Percentiles rank a stretch among this genome's conserved stretches.
These are phyloP conservation scores for Eciton burchellii DNA, from an alignment of 1,140 invertebrate genomes.

Conservation along the genomic window DNA sequence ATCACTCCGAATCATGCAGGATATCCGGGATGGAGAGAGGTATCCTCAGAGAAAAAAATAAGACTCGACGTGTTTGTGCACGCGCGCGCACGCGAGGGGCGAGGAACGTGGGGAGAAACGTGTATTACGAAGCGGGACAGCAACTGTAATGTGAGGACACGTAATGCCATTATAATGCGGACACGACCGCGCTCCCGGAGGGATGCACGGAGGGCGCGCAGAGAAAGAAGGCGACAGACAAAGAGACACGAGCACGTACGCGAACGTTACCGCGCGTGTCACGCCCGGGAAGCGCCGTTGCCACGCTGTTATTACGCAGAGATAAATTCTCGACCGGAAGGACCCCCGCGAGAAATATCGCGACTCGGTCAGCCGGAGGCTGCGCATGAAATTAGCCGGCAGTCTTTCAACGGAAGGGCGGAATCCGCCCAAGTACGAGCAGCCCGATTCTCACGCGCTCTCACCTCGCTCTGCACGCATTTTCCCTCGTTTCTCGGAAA, in stretches of 20 bases:
- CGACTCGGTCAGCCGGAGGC: constrained; percentile 52
- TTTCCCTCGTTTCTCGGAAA: too few species aligned
- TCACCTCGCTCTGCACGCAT: too few species aligned
- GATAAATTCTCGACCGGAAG: constrained; percentile 77
- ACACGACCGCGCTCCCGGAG: constrained; percentile 79
- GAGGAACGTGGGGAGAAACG: constrained; percentile 66
- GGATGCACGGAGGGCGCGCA: constrained; percentile 60
- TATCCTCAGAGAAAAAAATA: constrained; percentile 62
- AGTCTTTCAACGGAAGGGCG: constrained; percentile 26
- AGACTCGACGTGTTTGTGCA: constrained; percentile 38
- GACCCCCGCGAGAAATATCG: constrained; percentile 71
- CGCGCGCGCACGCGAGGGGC: not conserved
- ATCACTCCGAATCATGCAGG: constrained; percentile 53
- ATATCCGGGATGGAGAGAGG: constrained; percentile 42
- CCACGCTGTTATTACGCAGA: constrained; percentile 76
- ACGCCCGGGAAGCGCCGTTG: constrained; percentile 78
- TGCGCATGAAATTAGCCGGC: constrained; percentile 54
- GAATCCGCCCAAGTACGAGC: constrained; percentile 16
- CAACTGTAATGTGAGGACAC: constrained; percentile 81
- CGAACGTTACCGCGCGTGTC: constrained; percentile 74
- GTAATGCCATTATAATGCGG: constrained; percentile 84
- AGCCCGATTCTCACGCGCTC: not conserved
- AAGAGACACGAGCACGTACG: constrained; percentile 73
- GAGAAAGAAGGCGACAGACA: constrained; percentile 67
- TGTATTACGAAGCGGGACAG: constrained; percentile 63